These are phyloP conservation scores for Drosophila crucigera DNA, from an alignment of 2,888 invertebrate genomes.

Conservation along the genomic window DNA sequence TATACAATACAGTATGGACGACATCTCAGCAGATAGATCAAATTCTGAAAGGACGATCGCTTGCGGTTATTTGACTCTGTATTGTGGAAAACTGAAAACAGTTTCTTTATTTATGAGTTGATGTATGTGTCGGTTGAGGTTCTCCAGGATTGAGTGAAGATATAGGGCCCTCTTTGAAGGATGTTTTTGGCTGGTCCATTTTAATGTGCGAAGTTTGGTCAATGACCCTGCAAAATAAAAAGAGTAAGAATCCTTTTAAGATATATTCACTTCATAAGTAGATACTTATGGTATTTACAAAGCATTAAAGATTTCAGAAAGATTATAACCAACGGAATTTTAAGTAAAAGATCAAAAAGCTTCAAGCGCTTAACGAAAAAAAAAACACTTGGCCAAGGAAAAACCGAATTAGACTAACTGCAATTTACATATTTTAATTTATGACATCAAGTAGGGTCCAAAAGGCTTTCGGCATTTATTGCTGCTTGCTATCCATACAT, in stretches of 20 bases:
- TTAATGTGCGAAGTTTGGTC: neutral
- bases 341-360: neutral
- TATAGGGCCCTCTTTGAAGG: neutral
- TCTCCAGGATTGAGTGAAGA: neutral
- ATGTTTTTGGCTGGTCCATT: neutral
- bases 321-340: neutral
- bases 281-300: neutral
- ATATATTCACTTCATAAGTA: neutral
- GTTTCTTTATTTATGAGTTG: neutral
- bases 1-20: too few species aligned
- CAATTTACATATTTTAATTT: constrained; percentile 5
- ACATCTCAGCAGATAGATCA: too few species aligned
- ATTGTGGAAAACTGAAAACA: neutral
- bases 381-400: neutral
- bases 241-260: neutral
- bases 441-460: neutral
- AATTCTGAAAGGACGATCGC: too few species aligned
- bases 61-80: too few species aligned
- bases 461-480: neutral
- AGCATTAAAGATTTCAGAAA: neutral
- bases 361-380: neutral
- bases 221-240: neutral
- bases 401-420: neutral
- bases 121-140: too few species aligned
- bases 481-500: neutral